These are phyloP conservation scores for Drosophila mimetica DNA, from an alignment of 2,888 invertebrate species.

Conservation along the genomic window DNA sequence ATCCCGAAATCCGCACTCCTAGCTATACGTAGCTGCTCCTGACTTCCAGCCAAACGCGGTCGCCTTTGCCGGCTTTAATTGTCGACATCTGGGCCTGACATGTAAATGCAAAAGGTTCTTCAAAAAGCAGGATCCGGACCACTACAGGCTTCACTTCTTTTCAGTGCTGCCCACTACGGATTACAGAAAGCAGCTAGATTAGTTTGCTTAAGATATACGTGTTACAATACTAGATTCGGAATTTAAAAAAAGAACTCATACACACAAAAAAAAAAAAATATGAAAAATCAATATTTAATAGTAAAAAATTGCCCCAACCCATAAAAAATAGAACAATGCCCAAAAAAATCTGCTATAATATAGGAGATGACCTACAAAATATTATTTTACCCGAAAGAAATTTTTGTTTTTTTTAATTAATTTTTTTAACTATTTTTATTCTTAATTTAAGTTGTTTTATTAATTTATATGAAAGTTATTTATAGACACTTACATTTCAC, in stretches of 20 bases:
- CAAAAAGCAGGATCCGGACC: slow-evolving; percentile 23
- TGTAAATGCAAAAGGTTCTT: slow-evolving; percentile 69
- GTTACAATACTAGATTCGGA: background rate
- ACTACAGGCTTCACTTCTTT: slow-evolving; percentile 13
- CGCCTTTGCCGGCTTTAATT: slow-evolving; percentile 64
- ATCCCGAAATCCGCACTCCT: slow-evolving; percentile 6
- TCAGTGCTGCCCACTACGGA: slow-evolving; percentile 3
- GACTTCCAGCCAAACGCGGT: background rate
- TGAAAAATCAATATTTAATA: too few species aligned
- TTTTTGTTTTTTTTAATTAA: too few species aligned
- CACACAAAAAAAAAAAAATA: background rate
- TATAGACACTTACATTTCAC: too few species aligned
- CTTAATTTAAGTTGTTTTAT: too few species aligned
- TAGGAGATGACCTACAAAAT: too few species aligned
- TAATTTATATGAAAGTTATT: too few species aligned
- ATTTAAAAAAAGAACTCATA: background rate
- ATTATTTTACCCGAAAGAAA: too few species aligned
- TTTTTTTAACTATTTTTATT: too few species aligned
- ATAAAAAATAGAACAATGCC: too few species aligned
- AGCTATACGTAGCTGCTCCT: slow-evolving; percentile 22
- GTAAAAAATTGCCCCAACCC: too few species aligned
- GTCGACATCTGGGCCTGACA: slow-evolving; percentile 74
- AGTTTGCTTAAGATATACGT: background rate
- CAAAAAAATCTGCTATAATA: too few species aligned
- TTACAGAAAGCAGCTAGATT: background rate